Evolutionary conservation across 1,140 invertebrate species (phyloP), one percentile per base, ranked within the genome.

Genomic region (Formica exsecta): DNA sequence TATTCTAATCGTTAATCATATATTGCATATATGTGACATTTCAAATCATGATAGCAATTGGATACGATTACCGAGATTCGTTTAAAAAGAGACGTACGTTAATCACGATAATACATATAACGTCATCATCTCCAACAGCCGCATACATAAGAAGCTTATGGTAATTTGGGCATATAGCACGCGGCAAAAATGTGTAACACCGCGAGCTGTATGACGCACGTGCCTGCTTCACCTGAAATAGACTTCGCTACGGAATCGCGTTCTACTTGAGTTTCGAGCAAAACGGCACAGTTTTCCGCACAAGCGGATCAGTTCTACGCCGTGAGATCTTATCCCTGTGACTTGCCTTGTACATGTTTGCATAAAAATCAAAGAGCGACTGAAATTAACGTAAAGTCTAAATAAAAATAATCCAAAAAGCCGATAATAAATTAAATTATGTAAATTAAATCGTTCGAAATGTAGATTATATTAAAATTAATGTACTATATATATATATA

Each of bases 181-280:
- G 19, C 19, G 19, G 25, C 54, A 83, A 83, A 83, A 83, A 83
- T 83, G 38, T 62, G 7, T 81, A 73, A 61, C 38, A 25, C 68
- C 25, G 29, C 32, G 3, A 62, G 51, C 36, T 29, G 65, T 71
- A 71, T 81, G 66, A 81, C 79, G 79, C 68, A 74, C 79, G 54
- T 61, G 79, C 6, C 25, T 59, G 41, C 66, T 74, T 83, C 68
- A 74, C 54, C 54, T 83, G 68, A 83, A 83, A 83, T 83, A 83
- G 79, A 81, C 79, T 29, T 73, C 51, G 25, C 22, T 36, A 7
- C 29, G 44, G n/a, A 79, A 70, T 57, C 22, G 38, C 77, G 65
- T 61, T 73, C 19, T 25, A 38, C 44, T 16, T 36, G n/a, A 83
- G 25, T 83, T 62, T 74, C 79, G 38, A 54, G 36, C 36, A 57